Base-by-base conservation (phyloP, 2,888 invertebrate species). In the Chrysomela aeneicollis region DNA sequence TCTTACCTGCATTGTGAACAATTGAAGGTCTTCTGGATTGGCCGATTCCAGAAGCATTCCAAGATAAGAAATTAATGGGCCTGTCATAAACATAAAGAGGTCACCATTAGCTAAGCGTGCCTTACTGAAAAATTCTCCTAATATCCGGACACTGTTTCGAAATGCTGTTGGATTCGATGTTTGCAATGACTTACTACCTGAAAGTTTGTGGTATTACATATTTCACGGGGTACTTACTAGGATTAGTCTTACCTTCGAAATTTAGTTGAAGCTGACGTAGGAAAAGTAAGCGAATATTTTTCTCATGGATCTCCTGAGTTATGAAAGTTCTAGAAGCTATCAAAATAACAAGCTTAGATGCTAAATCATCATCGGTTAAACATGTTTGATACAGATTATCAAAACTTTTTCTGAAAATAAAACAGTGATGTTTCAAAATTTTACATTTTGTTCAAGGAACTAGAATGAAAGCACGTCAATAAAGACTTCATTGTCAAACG, bases 1-100 rank as follows among this genome's bases (percentile, higher is more conserved):
- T 30, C 42, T 61, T 78, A 85, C 85, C 78, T 83, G 81, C 54
- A 70, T 76, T 18, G 82, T 77, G 64, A 82, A 82, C 35, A 84
- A 74, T 73, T 82, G 80, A 17, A 83, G 73, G 74, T 84, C 84
- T 17, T 77, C 76, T 53, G 79, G 77, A 32, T 79, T 76, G 19
- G 73, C 75, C 49, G 75, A 73, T 63, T 84, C 82, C 18, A 85
- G 71, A 9, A 85, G 68, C 76, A 82, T 77, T 61, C 81, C 78
- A 53, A 84, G 75, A 68, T 82, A 84, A 17, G 76, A 71, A 12
- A 82, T 47, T 53, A 85, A 71, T 8, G 85, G 82, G 1, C 67
- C 58, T 2, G 75, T 70, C 73, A 78, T 70, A 70, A 76, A 74
- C 22, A 57, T 74, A 57, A 80, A 76, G 3, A 74, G 76, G 47